A percentile compares a stretch with the other conserved stretches of the same genome.
Evolutionary conservation across 2,888 invertebrate species (phyloP).

Genomic region (Chloroclystis v-ata): DNA sequence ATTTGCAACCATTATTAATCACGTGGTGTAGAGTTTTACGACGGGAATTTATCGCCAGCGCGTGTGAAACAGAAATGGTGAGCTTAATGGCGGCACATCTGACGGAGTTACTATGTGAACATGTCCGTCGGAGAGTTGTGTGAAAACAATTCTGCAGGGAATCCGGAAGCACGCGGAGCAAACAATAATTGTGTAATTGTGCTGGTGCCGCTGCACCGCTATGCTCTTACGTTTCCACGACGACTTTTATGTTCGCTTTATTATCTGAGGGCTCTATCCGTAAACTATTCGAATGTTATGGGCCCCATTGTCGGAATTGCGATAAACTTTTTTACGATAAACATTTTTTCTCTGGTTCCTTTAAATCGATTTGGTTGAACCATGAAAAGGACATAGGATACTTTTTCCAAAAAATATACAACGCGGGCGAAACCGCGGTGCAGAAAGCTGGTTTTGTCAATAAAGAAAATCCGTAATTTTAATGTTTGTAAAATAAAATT

Average conservation of each 20-base stretch:
- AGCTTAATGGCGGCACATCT: conserved; percentile 27
- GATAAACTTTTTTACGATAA: no score
- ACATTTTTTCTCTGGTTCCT: no score
- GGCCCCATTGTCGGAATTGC: no score
- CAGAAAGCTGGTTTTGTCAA: no score
- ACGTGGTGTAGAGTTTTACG: conserved; percentile 33
- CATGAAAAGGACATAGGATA: no score
- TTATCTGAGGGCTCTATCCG: no score
- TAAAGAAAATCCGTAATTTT: no score
- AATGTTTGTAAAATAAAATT: no score
- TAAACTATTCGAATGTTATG: no score
- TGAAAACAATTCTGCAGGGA: conserved; percentile 57
- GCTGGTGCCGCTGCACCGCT: conserved; percentile 39
- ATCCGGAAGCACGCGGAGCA: conserved; percentile 62
- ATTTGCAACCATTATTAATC: conserved; percentile 33
- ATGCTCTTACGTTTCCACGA: conserved; percentile 2
- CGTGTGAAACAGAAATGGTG: conserved; percentile 25
- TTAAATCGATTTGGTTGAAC: no score
- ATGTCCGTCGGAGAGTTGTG: conserved; percentile 36
- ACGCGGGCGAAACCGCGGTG: no score
- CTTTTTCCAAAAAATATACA: no score
- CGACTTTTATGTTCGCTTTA: conserved; percentile 3
- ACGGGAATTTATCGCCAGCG: conserved; percentile 30
- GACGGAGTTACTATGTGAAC: conserved; percentile 26
- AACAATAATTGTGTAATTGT: conserved; percentile 68